Evolutionary conservation across 2,888 invertebrate genomes (phyloP).

Genomic region (Thereva unica): DNA sequence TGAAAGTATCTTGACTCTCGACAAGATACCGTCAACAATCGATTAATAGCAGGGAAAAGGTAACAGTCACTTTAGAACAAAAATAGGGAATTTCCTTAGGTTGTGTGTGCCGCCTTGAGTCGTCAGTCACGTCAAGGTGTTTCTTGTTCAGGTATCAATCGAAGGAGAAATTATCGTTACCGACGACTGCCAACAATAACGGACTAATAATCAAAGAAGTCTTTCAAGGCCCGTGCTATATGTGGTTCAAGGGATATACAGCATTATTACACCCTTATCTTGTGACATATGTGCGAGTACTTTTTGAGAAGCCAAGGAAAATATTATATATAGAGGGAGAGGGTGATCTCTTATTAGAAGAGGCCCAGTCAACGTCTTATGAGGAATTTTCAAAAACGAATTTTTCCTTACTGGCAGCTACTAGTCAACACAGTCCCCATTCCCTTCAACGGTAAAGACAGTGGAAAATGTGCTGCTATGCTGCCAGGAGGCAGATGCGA

Average conservation of each 20-base stretch:
- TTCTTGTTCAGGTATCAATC: conserved; percentile 6
- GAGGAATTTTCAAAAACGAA: conserved; percentile 19
- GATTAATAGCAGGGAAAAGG: conserved; percentile 37
- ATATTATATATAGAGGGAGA: conserved; percentile 31
- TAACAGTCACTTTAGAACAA: neutral
- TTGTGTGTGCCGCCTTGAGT: neutral
- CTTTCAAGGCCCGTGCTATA: conserved; percentile 34
- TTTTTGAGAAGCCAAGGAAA: conserved; percentile 9
- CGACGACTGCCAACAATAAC: conserved; percentile 37
- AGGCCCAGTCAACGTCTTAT: conserved; percentile 11
- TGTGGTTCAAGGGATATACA: conserved; percentile 6
- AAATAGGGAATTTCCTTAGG: neutral
- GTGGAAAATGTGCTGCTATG: neutral
- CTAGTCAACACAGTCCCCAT: conserved; percentile 3
- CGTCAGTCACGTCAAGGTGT: conserved; percentile 6
- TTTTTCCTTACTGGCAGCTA: conserved; percentile 33
- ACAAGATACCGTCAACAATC: conserved; percentile 40
- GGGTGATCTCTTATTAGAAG: conserved; percentile 14
- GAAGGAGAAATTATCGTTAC: conserved; percentile 15
- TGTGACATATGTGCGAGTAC: conserved; percentile 20
- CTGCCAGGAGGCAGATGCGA: conserved; percentile 31
- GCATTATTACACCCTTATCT: conserved; percentile 29
- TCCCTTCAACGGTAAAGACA: conserved; percentile 1
- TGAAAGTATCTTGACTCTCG: conserved; percentile 30
- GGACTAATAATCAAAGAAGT: conserved; percentile 39